Percentiles rank a stretch among this genome's conserved stretches.
Evolutionary conservation across 2,113 vertebrate species (phyloP).

Genomic region (Donacobius atricapilla): DNA sequence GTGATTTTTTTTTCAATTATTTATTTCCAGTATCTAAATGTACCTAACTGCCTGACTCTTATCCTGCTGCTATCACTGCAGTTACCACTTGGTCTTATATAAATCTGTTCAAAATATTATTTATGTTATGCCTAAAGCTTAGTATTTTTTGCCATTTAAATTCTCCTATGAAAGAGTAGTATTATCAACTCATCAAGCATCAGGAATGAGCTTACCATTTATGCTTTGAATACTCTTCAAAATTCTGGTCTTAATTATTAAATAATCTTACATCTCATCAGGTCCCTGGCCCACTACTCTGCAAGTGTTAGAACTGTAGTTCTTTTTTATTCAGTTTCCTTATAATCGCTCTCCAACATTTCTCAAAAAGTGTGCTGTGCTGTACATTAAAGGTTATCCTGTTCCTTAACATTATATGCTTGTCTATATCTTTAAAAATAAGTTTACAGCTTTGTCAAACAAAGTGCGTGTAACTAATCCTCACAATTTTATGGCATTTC

Average conservation of each 20-base stretch:
- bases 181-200: background rate
- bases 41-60: background rate
- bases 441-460: background rate
- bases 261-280: background rate
- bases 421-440: background rate
- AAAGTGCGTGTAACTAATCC: background rate
- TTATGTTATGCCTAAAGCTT: background rate
- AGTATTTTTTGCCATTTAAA: background rate
- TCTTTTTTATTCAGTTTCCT: background rate
- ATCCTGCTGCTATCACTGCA: background rate
- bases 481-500: background rate
- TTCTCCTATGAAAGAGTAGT: background rate
- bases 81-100: background rate
- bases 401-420: background rate
- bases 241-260: background rate
- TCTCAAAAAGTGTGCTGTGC: background rate
- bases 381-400: background rate
- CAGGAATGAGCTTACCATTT: background rate
- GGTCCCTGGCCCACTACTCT: background rate
- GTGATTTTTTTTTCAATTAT: background rate
- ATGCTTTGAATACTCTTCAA: background rate
- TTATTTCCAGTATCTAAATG: background rate
- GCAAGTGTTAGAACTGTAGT: background rate
- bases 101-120: background rate
- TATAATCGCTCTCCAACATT: background rate